These are phyloP conservation scores for Buceros bicornis DNA, from an alignment of 2,797 vertebrate genomes.

Conservation along the genomic window DNA sequence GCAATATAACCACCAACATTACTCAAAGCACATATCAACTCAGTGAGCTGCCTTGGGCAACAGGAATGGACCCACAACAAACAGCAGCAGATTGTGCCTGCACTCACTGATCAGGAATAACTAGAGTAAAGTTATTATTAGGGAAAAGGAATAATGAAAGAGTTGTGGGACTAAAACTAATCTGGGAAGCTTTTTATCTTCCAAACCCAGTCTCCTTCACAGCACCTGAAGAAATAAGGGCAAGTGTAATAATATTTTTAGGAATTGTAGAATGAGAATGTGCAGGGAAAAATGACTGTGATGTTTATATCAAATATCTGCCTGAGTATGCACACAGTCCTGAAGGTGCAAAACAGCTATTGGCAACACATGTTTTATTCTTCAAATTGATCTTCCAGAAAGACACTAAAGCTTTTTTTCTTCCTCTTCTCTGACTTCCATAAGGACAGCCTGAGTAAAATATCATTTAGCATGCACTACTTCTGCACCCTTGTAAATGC, in stretches of 20 bases:
- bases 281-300: not conserved
- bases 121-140: not conserved
- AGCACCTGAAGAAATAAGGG: not conserved
- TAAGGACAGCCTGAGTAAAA: slow-evolving; percentile 19
- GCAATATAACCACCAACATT: not conserved
- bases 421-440: not conserved
- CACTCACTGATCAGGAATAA: not conserved
- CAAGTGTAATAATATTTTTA: slow-evolving; percentile 2
- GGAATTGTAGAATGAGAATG: not conserved
- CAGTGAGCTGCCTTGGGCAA: not conserved
- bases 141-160: not conserved
- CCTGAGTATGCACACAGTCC: not conserved
- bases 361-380: slow-evolving; percentile 11
- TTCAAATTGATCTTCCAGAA: slow-evolving; percentile 26
- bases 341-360: not conserved
- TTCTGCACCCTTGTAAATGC: not conserved
- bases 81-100: not conserved
- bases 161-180: not conserved
- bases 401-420: not conserved
- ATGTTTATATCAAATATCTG: not conserved
- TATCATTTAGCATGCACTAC: slow-evolving; percentile 4
- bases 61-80: not conserved
- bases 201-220: not conserved
- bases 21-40: not conserved
- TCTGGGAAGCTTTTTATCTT: not conserved